A percentile compares a stretch with the other conserved stretches of the same genome.
These are phyloP conservation scores for Romanogobio albipinnatus DNA, from an alignment of 2,113 vertebrate species.

Conservation along the genomic window DNA sequence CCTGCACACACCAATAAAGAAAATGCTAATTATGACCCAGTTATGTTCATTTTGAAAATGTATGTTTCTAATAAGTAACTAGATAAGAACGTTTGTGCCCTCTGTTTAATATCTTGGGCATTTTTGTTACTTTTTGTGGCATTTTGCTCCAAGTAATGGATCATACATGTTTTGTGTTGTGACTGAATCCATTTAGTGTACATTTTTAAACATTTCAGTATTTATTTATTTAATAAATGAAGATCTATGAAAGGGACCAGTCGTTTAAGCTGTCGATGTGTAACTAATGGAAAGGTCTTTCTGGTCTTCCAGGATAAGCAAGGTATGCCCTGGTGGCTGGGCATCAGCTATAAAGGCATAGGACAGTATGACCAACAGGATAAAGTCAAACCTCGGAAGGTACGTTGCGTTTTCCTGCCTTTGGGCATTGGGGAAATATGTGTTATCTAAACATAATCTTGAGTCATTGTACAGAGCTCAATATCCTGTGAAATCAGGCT, in stretches of 20 bases:
- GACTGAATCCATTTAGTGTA: not conserved
- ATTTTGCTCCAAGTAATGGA: not conserved
- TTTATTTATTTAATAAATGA: not conserved
- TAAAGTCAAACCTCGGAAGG: constrained; percentile 91
- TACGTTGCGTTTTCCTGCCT: constrained; percentile 41
- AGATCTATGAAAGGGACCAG: not conserved
- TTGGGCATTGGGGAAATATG: not conserved
- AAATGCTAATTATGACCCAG: too few species aligned
- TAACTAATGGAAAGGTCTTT: not conserved
- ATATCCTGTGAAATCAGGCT: not conserved
- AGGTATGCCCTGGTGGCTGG: constrained; percentile 98
- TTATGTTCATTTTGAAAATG: too few species aligned
- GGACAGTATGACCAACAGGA: constrained; percentile 98
- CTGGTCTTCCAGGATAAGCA: constrained; percentile 88
- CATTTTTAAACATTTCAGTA: not conserved
- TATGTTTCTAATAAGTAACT: too few species aligned
- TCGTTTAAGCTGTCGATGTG: constrained; percentile 8
- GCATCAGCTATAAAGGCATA: constrained; percentile 98
- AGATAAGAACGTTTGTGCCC: too few species aligned
- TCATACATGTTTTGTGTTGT: not conserved
- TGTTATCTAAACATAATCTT: not conserved
- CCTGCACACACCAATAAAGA: not conserved
- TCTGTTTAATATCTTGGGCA: not conserved
- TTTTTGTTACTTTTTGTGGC: not conserved
- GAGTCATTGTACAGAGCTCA: constrained; percentile 5